These are phyloP conservation scores for Macropodus opercularis DNA, from an alignment of 2,797 vertebrate species.

Conservation along the genomic window DNA sequence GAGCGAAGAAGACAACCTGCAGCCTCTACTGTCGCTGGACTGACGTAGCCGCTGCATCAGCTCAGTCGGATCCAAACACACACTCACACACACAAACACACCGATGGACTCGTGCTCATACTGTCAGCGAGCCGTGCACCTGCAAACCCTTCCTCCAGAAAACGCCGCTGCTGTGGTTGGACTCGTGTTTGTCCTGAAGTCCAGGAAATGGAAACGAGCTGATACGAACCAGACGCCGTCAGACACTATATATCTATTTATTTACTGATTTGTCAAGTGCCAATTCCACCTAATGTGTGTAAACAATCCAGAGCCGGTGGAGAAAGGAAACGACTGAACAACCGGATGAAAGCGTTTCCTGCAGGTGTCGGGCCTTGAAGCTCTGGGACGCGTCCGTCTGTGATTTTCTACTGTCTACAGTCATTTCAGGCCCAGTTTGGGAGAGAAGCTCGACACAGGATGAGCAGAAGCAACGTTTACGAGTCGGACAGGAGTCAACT, in stretches of 20 bases:
- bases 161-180: conserved; percentile 17
- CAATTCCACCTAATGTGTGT: conserved; percentile 84
- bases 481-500: no score
- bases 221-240: conserved; percentile 17
- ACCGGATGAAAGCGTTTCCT: no score
- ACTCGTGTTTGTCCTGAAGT: conserved; percentile 39
- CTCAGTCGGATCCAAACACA: conserved; percentile 5
- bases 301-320: conserved; percentile 53
- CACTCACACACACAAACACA: conserved; percentile 36
- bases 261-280: conserved; percentile 93
- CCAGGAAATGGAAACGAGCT: conserved; percentile 1
- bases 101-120: conserved; percentile 30
- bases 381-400: no score
- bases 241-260: conserved; percentile 68
- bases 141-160: conserved; percentile 19
- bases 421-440: no score
- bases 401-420: no score
- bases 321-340: conserved; percentile 66
- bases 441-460: no score
- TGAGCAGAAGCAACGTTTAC: no score
- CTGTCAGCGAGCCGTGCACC: conserved; percentile 16
- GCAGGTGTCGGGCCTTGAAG: no score
- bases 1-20: conserved; percentile 96
- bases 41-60: conserved; percentile 60
- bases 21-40: conserved; percentile 97